phyloP scores from a whole-genome alignment of 2,888 invertebrate genomes.

The Germaria angustata region DNA sequence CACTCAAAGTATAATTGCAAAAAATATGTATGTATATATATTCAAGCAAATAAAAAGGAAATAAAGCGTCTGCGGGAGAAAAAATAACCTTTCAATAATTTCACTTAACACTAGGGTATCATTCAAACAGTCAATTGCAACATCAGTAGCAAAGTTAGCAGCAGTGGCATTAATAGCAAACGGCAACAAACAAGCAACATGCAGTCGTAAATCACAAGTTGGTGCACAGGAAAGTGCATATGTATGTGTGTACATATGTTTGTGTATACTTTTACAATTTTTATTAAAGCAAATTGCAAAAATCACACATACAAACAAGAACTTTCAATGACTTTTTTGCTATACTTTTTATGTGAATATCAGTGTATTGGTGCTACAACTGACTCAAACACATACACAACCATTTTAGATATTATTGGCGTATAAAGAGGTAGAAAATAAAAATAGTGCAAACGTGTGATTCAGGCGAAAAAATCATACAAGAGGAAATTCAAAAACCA shows the following conservation, averaged over 20 bases:
- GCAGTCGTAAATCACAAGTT: slow-evolving; percentile 48
- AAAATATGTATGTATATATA: neutral
- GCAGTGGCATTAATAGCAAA: slow-evolving; percentile 11
- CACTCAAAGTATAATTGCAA: slow-evolving; percentile 55
- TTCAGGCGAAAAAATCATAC: slow-evolving; percentile 23
- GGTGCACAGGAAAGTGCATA: neutral
- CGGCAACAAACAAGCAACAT: neutral
- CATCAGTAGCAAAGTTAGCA: slow-evolving; percentile 23
- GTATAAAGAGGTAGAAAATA: slow-evolving; percentile 16
- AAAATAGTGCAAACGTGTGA: slow-evolving; percentile 2
- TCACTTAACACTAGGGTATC: slow-evolving; percentile 61
- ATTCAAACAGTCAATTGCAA: slow-evolving; percentile 61
- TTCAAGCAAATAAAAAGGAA: neutral
- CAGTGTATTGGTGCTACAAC: neutral
- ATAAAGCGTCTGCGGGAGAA: neutral
- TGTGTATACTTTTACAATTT: slow-evolving; percentile 6
- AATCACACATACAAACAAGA: neutral
- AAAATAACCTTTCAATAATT: slow-evolving; percentile 59
- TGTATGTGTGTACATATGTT: neutral
- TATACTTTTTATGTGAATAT: neutral
- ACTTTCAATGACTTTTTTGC: slow-evolving; percentile 6
- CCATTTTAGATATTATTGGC: neutral
- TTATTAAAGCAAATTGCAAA: slow-evolving; percentile 56
- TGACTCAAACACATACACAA: neutral
- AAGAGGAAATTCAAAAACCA: slow-evolving; percentile 56